Percentiles rank a stretch among this genome's conserved stretches.
These are phyloP conservation scores for Scleropages formosus DNA, from an alignment of 2,797 vertebrate genomes.

Conservation along the genomic window DNA sequence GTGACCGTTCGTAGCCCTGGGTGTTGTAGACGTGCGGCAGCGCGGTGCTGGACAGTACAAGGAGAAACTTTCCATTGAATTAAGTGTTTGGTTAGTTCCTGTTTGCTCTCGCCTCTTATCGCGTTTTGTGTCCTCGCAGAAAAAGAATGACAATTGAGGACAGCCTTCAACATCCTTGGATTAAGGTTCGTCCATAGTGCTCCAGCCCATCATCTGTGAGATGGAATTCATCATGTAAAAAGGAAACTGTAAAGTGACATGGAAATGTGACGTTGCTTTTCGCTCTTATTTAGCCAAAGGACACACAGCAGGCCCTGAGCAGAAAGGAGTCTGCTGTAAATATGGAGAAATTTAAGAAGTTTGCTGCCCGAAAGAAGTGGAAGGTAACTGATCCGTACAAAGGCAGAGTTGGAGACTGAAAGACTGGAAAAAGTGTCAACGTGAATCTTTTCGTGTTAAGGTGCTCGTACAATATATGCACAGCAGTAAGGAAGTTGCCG, in stretches of 20 bases:
- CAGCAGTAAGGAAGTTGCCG: not conserved
- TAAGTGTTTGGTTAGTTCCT: slow-evolving; percentile 2
- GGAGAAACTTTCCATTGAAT: not conserved
- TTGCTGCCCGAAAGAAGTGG: slow-evolving; percentile 95
- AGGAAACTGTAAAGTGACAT: too few relatives aligned
- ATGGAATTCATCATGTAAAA: too few relatives aligned
- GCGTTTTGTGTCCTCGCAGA: slow-evolving; percentile 62
- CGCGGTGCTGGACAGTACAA: not conserved
- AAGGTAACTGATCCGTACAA: slow-evolving; percentile 71
- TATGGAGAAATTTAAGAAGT: slow-evolving; percentile 99
- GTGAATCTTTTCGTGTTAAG: too few relatives aligned
- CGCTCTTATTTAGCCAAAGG: slow-evolving; percentile 82
- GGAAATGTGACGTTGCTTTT: slow-evolving; percentile 1
- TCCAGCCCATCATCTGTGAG: slow-evolving; percentile 16
- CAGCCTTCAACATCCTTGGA: slow-evolving; percentile 93
- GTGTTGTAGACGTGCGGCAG: too few relatives aligned
- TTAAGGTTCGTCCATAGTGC: slow-evolving; percentile 77
- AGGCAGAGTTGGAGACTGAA: not conserved
- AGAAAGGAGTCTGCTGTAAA: slow-evolving; percentile 97
- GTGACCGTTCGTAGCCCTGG: too few relatives aligned
- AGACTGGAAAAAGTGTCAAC: not conserved
- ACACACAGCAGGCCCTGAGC: slow-evolving; percentile 90
- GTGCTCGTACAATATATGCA: not conserved
- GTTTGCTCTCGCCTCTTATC: not conserved
- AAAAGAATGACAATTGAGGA: slow-evolving; percentile 97